Conservation (phyloP, 2,113 vertebrate genomes). For the Periophthalmodon schlosseri region DNA sequence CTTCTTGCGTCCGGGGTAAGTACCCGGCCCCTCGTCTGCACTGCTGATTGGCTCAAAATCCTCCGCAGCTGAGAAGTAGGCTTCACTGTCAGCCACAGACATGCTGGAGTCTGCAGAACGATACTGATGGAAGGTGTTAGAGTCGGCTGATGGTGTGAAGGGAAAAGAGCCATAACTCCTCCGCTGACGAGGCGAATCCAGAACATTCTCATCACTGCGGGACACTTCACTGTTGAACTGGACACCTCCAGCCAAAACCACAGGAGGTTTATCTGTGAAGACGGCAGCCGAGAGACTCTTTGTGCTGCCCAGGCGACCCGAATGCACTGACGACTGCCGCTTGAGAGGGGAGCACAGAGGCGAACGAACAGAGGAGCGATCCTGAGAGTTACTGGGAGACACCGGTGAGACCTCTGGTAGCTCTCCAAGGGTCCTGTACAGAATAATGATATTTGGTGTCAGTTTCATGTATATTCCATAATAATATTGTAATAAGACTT, state of each 20-base stretch:
- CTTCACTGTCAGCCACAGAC: constrained; percentile 97
- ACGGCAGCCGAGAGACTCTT: constrained; percentile 94
- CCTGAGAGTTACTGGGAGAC: constrained; percentile 84
- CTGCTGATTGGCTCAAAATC: constrained; percentile 97
- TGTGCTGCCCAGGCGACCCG: constrained; percentile 90
- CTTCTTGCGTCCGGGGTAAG: constrained; percentile 94
- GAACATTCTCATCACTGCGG: constrained; percentile 92
- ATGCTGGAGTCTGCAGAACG: constrained; percentile 95
- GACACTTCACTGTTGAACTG: constrained; percentile 96
- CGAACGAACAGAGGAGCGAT: constrained; percentile 83
- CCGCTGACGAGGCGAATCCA: constrained; percentile 92
- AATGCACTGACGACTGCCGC: constrained; percentile 89
- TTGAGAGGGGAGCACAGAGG: constrained; percentile 91
- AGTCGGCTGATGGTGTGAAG: constrained; percentile 93
- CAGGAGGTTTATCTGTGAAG: constrained; percentile 88
- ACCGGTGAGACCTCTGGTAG: constrained; percentile 79
- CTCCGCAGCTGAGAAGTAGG: constrained; percentile 95
- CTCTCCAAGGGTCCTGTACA: constrained; percentile 77
- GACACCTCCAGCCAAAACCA: constrained; percentile 79
- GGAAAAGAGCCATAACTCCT: constrained; percentile 97
- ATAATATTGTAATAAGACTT: background rate
- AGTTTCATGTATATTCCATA: background rate
- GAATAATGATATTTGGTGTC: background rate
- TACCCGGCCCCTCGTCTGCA: constrained; percentile 92
- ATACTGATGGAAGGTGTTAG: constrained; percentile 95